Percentiles rank a stretch among this genome's conserved stretches.
Conservation (phyloP, 2,888 invertebrate species). For the Lamellibrachia columna region DNA sequence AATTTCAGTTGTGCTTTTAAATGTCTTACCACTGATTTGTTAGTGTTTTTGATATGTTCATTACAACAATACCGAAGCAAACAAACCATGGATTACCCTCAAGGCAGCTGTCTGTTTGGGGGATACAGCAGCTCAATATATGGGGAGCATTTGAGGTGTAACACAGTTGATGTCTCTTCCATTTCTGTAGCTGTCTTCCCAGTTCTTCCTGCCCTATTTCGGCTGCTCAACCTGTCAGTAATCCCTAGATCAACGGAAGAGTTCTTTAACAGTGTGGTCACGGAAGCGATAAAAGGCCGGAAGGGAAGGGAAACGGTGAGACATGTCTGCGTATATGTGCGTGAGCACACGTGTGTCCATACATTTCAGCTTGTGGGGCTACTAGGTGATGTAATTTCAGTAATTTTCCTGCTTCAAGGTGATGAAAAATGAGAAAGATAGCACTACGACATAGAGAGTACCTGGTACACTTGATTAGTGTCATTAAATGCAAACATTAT, state of each 20-base stretch:
- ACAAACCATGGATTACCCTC: too few relatives aligned
- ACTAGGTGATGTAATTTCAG: too few relatives aligned
- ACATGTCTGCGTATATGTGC: not conserved
- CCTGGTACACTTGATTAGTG: too few relatives aligned
- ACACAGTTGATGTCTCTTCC: not conserved
- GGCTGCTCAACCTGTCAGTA: not conserved
- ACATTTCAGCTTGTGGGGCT: too few relatives aligned
- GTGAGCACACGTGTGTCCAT: not conserved
- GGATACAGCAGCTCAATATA: not conserved
- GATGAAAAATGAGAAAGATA: too few relatives aligned
- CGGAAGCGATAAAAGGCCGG: not conserved
- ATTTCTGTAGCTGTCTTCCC: not conserved
- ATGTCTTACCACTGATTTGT: not conserved
- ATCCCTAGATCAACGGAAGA: slow-evolving; percentile 3
- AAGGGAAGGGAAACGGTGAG: not conserved
- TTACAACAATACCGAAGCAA: too few relatives aligned
- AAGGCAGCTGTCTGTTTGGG: not conserved
- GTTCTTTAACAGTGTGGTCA: not conserved
- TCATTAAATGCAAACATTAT: too few relatives aligned
- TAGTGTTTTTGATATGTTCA: not conserved
- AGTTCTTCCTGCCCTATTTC: not conserved
- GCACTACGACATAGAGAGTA: too few relatives aligned
- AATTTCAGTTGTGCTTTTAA: not conserved
- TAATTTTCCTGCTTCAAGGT: too few relatives aligned
- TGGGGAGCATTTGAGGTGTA: not conserved